Evolutionary conservation across 2,888 invertebrate genomes (phyloP).

Genomic region (Macaria notata): DNA sequence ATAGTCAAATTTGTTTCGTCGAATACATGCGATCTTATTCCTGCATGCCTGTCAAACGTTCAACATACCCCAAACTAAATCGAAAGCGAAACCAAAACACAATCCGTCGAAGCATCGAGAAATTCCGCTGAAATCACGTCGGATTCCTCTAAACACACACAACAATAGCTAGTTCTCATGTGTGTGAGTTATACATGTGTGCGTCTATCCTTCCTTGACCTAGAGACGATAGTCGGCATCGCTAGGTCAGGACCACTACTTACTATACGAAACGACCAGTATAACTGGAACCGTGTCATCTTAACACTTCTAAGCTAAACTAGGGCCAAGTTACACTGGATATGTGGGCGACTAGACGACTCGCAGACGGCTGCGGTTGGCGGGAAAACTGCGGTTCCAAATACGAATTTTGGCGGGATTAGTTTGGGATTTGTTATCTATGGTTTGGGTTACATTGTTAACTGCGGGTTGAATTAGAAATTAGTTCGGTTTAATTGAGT

Average conservation of each 20-base stretch:
- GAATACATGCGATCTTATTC: no score
- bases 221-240: conserved; percentile 73
- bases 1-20: no score
- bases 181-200: conserved; percentile 50
- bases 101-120: conserved; percentile 21
- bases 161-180: conserved; percentile 29
- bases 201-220: conserved; percentile 81
- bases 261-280: conserved; percentile 61
- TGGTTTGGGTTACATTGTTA: conserved; percentile 35
- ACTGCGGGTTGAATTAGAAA: conserved; percentile 13
- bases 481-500: conserved; percentile 24
- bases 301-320: conserved; percentile 35
- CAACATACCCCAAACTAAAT: conserved; percentile 1
- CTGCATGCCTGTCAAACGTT: no score
- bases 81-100: conserved; percentile 24
- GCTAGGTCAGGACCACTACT: conserved; percentile 79
- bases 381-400: conserved; percentile 33
- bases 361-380: conserved; percentile 63
- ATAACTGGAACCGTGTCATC: conserved; percentile 42
- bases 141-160: conserved; percentile 32
- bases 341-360: conserved; percentile 67
- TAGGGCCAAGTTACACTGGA: conserved; percentile 50
- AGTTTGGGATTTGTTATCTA: conserved; percentile 35
- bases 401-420: conserved; percentile 40
- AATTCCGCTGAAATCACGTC: conserved; percentile 31